Evolutionary conservation across 2,888 invertebrate species (phyloP), one percentile per base, ranked within the genome.

Genomic region (Leptopilina drosophilae): DNA sequence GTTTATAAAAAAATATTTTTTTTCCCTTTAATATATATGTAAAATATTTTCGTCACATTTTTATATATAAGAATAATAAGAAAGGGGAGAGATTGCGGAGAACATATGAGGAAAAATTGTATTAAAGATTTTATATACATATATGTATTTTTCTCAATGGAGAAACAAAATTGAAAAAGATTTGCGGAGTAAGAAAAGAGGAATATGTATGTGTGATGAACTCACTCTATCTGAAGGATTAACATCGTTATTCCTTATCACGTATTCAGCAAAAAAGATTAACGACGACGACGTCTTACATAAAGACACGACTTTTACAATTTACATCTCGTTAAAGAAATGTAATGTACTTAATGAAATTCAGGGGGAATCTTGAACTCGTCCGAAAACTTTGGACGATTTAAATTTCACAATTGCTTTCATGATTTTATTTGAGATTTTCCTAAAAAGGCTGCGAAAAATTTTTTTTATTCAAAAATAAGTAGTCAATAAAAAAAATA

Each of bases 271-370:
- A 40, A 56, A 40, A 56, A 2, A 56, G 20, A 4, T 1, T 56
- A 59, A 11, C 40, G 56, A 40, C 40, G 56, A 40, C 33, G n/a
- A 56, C 1, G 15, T 73, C 40, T 40, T 40, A 59, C 56, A 59
- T 73, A 73, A 56, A 59, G 73, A 73, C 53, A 53, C 40, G 11
- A 59, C 33, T 73, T 59, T 73, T 59, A 73, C 56, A 59, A 56
- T 59, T 73, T 59, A 73, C 56, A 59, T 59, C 73, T 73, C 73
- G 40, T 59, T 73, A 40, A n/a, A 14, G n/a, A 73, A 56, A 33
- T 56, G n/a, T 73, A 73, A 73, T 56, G 33, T 56, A 33, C 40
- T 40, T n/a, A 73, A 56, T 33, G 56, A 73, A 73, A 73, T 73
- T 62, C 20, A 33, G 33, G 40, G 40, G 11, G 56, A 73, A 9